Evolutionary conservation across 2,797 vertebrate species (phyloP), one percentile per base, ranked within the genome.

Genomic region (Dendrocincla fuliginosa): DNA sequence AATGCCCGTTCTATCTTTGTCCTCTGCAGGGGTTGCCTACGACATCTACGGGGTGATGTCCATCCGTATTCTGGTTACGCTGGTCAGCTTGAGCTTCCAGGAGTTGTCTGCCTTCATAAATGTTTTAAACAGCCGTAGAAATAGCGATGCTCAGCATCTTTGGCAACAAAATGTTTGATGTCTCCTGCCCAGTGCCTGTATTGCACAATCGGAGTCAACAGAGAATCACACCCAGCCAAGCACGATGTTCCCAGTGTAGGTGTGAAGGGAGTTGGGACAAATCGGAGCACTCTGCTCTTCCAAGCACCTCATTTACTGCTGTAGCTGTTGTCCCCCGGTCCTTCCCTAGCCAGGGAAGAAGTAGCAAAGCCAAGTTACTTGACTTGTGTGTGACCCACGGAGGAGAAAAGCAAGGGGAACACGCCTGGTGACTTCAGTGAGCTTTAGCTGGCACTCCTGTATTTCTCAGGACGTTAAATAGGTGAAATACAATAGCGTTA

Each of bases 21-120:
- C 5, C 49, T 77, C 47, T 55, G 9, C 68, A n/a, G 0, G 0
- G 52, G 13, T 35, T 70, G 11, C 1, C 1, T 64, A 4, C 13
- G 32, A n/a, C 1, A 3, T 57, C n/a, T 35, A n/a, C 56, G 60
- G 13, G 33, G 7, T 32, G 61, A 33, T 57, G 47, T 47, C 61
- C 53, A 6, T 55, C 44, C 47, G 2, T 30, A 12, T 44, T 84
- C 65, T 56, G 52, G n/a, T 75, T 69, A 8, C 13, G 27, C 20
- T 33, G 41, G 44, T 55, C 37, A 70, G 65, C 47, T 67, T 53
- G 23, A 41, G 28, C 63, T 70, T 50, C 81, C 47, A 50, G 52
- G 42, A 65, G 50, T 15, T 35, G 16, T 42, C 73, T 83, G 44
- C 55, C 75, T 83, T 80, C 41, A 11, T 74, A 41, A 80, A 77